Conservation (phyloP, 2,888 invertebrate genomes). For the Eupithecia dodoneata region DNA sequence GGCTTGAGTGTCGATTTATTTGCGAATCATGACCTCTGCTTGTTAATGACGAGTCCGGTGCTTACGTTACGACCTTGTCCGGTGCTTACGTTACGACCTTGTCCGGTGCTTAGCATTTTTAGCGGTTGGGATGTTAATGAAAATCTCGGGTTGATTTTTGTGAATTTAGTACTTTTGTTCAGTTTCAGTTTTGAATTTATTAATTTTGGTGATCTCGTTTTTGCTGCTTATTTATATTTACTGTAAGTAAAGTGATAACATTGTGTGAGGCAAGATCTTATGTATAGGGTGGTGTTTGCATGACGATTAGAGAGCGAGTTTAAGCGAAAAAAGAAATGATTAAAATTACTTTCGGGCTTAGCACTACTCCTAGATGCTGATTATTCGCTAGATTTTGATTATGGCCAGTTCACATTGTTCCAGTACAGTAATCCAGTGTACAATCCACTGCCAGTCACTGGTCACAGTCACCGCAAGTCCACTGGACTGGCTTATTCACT, state of each 20-base stretch:
- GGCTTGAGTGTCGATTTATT: slow-evolving; percentile 77
- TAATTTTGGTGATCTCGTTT: neutral
- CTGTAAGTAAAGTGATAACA: neutral
- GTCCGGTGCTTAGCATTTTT: slow-evolving; percentile 51
- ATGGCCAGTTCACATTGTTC: no score
- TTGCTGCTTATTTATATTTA: neutral
- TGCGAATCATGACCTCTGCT: slow-evolving; percentile 68
- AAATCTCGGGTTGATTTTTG: neutral
- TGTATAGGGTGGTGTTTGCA: neutral
- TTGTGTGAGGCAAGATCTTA: neutral
- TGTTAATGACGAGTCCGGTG: slow-evolving; percentile 58
- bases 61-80: slow-evolving; percentile 47
- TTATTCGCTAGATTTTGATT: neutral
- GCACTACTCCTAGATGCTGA: neutral
- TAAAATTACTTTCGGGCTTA: no score
- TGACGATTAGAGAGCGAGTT: neutral
- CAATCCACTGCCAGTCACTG: no score
- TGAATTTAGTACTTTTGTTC: neutral
- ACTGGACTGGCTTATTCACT: no score
- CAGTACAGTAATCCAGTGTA: no score
- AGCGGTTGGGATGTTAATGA: slow-evolving; percentile 18
- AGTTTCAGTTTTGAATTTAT: neutral
- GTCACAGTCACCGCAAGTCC: no score
- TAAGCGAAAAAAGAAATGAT: neutral
- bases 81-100: slow-evolving; percentile 48